Base-by-base conservation (phyloP, 2,888 invertebrate genomes). In the Anticlea derivata region DNA sequence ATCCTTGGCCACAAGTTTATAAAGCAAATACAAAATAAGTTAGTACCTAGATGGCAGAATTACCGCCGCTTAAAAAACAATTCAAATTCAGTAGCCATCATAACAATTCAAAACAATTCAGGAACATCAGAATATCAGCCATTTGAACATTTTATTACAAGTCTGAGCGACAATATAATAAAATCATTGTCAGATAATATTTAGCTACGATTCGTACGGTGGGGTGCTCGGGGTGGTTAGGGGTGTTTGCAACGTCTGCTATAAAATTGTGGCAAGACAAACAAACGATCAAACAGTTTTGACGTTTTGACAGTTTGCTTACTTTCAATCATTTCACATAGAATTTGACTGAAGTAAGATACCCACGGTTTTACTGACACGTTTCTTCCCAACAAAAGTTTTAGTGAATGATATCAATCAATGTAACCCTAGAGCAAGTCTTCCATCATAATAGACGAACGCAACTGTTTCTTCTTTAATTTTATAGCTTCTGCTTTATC, bases 241-340 rank as follows among this genome's bases (percentile, higher is more conserved):
- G 34, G 20, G 63, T 63, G 66, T 67, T 71, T 67, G 66, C 63
- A 56, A 63, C 66, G 64, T 60, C 58, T 63, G 67, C 66, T 69
- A 68, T 75, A 75, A 73, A 75, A 65, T 68, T 62, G 60, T 68
- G 65, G 68, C 64, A 66, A 66, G 60, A 1, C 43, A 47, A 23
- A 35, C 38, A 26, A 20, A 17, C 30, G 20, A 46, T 27, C 13
- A 24, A 41, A 31, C 41, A 31, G 31, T 30, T 31, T 13, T 41
- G 23, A 23, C 27, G 17, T 46, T 27, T 7, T 1, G 7, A 13
- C 4, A 31, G 13, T 17, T 17, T n/a, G n/a, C n/a, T n/a, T n/a
- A n/a, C n/a, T n/a, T n/a, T n/a, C n/a, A n/a, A n/a, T n/a, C n/a
- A n/a, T n/a, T n/a, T n/a, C n/a, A n/a, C n/a, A n/a, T n/a, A n/a